Base-by-base conservation (phyloP, 2,797 vertebrate species). In the Pipistrellus pipistrellus region DNA sequence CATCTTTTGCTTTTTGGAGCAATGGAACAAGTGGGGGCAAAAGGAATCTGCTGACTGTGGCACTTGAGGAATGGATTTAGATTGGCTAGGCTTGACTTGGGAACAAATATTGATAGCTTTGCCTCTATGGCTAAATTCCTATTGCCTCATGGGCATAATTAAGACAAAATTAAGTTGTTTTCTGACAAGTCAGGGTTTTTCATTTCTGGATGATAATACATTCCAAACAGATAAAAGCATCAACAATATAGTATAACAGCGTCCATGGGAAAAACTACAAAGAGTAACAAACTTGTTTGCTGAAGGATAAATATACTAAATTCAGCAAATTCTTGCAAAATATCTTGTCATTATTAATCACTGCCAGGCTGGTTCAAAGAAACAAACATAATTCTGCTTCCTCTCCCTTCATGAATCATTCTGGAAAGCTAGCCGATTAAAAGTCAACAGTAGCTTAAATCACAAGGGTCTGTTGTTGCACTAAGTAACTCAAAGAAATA, bases 131-230 rank as follows among this genome's bases (percentile, higher is more conserved):
- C 30, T 91, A 90, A 95, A 69, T 76, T 57, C 55, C 46, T 89
- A 46, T 76, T 86, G 62, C 32, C 77, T 93, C 72, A 20, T 6
- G 9, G 84, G 68, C 41, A 85, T 30, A 55, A 35, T 44, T 77
- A 91, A 95, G 51, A 18, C 72, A 85, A 86, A 91, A 92, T 95
- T 86, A 92, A 94, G 51, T 44, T 94, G 23, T 77, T 96, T 85
- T 80, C 55, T 92, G 76, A 25, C 25, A 89, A 68, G 53, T 85
- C 85, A 93, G 21, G 21, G 46, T 66, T 85, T 95, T 97, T 93
- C 44, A 83, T 62, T 85, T 93, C 66, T 68, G 25, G 25, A 83
- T 90, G 80, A 77, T 59, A 78, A 11, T 78, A 77, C 4, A 93
- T 82, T 73, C 30, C 20, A 14, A 95, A 92, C 9, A 87, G 44